Percentiles rank a stretch among this genome's conserved stretches.
These are phyloP conservation scores for Oreochromis grahami DNA, from an alignment of 2,797 vertebrate species.

Conservation along the genomic window DNA sequence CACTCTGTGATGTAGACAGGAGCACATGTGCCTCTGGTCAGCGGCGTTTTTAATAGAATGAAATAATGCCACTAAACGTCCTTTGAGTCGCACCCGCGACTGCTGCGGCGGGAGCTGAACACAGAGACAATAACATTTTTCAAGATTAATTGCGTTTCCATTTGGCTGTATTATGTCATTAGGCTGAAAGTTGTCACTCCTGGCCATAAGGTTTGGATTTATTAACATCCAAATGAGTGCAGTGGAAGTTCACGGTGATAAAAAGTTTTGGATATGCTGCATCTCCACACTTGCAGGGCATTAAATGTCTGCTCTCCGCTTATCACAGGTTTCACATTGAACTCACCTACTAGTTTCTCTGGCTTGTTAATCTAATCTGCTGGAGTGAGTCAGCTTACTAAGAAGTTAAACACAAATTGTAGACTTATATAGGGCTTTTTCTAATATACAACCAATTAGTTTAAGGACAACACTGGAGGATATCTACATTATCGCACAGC, in stretches of 20 bases:
- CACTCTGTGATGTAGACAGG: conserved; percentile 21
- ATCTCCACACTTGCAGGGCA: not conserved
- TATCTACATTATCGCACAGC: not conserved
- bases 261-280: conserved; percentile 1
- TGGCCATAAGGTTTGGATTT: conserved; percentile 23
- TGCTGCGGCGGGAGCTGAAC: not conserved
- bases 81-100: conserved; percentile 32
- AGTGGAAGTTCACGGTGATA: conserved; percentile 24
- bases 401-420: not conserved
- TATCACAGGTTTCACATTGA: not conserved
- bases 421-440: not conserved
- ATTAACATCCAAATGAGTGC: not conserved
- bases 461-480: not conserved
- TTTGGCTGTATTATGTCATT: conserved; percentile 21
- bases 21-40: conserved; percentile 15
- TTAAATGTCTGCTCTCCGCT: not conserved
- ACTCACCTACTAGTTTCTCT: not conserved
- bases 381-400: not conserved
- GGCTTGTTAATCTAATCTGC: not conserved
- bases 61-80: conserved; percentile 38
- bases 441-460: not conserved
- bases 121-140: conserved; percentile 25
- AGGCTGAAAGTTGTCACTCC: not conserved
- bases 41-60: not conserved
- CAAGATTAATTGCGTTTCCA: conserved; percentile 22